Percentiles rank a stretch among this genome's conserved stretches.
phyloP scores from a whole-genome alignment of 2,888 invertebrate species.

The Drosophila nr. medialis region DNA sequence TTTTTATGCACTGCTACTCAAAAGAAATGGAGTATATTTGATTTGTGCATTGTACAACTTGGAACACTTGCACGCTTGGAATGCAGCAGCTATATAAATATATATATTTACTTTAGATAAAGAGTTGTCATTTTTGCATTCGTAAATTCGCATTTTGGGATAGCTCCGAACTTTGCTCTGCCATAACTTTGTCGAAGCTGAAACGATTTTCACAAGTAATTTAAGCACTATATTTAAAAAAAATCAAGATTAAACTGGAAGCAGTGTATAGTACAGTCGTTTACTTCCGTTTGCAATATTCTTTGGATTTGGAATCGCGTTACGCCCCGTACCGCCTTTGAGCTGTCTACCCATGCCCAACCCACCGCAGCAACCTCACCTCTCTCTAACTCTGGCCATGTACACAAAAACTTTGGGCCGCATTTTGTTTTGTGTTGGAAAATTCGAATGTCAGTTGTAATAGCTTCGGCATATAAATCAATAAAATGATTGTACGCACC shows the following conservation, averaged over 20 bases:
- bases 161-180: neutral
- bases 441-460: constrained; percentile 82
- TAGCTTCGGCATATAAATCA: constrained; percentile 83
- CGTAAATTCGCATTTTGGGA: neutral
- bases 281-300: neutral
- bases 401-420: constrained; percentile 54
- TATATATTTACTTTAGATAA: neutral
- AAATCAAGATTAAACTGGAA: neutral
- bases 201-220: neutral
- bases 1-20: constrained; percentile 1
- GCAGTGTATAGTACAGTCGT: neutral
- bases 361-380: neutral
- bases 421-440: constrained; percentile 67
- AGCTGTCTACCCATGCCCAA: constrained; percentile 1
- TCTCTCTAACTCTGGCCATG: constrained; percentile 27
- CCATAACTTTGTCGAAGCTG: neutral
- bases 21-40: neutral
- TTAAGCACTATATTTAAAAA: neutral
- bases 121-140: neutral
- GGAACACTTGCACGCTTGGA: neutral
- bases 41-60: neutral
- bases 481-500: constrained; percentile 82
- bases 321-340: constrained; percentile 31
- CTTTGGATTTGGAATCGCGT: constrained; percentile 43
- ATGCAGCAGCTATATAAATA: neutral